Base-by-base conservation (phyloP, 1,140 invertebrate genomes). In the Monomorium pharaonis region DNA sequence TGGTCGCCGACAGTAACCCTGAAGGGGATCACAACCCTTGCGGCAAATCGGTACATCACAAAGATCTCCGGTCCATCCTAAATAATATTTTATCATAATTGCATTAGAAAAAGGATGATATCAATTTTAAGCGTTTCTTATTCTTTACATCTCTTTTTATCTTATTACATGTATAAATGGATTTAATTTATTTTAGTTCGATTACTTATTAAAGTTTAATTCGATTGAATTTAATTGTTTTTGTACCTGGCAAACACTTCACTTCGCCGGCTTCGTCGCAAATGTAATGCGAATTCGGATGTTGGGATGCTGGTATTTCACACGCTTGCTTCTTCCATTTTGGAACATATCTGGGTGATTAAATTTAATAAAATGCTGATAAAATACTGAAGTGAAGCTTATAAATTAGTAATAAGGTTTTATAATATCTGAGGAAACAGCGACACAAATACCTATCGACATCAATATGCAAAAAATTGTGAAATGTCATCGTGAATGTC, bases 211-310 rank as follows among this genome's bases (percentile, higher is more conserved):
- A 47, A 16, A 21, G 7, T 54, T 14, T 24, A 67, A 49, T 47
- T 58, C 9, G 1, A 37, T 21, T 58, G 24, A 58, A 42, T 37
- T 24, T 4, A 75, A 27, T 54, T 70, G 44, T 18, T 62, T 76
- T 90, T 70, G 92, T 92, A 90, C 97, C 98, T 51, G 97, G 96
- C 51, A 98, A 95, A 93, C 99, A 99, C 93, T 98, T 97, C 63
- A 98, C 97, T 93, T 99, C 98, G 0, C 99, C 99, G 91, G 98
- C 97, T 84, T 98, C 97, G 91, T 98, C 97, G 94, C 99, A 99
- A 12, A 97, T 96, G 94, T 99, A 99, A 95, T 99, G 98, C 69
- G 98, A 98, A 93, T 98, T 97, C 87, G 97, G 97, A 93, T 98
- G 98, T 93, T 99, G 97, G 10, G 98, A 96, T 0, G 98, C 97